A percentile compares a stretch with the other conserved stretches of the same genome.
phyloP scores from a whole-genome alignment of 2,113 vertebrate genomes.

The Gobius niger region DNA sequence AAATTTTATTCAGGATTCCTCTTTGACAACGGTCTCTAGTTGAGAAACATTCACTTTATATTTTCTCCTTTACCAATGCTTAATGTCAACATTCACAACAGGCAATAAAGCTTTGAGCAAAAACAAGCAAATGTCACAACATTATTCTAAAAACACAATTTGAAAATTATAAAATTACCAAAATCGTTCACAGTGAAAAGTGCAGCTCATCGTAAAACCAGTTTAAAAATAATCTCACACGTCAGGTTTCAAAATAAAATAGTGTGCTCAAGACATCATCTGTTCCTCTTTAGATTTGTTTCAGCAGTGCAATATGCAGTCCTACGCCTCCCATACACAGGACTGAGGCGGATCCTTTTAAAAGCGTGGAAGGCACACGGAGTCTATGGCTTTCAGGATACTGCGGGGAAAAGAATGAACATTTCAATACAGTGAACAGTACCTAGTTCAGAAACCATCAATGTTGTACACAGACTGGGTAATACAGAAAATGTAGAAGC shows the following conservation, averaged over 20 bases:
- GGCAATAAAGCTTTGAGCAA: conserved; percentile 27
- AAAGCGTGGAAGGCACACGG: conserved; percentile 50
- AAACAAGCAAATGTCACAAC: conserved; percentile 8
- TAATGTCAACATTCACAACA: conserved; percentile 26
- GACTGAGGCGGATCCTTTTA: conserved; percentile 22
- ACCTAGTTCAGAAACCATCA: too few relatives aligned
- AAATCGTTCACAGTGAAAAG: conserved; percentile 38
- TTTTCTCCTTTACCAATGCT: not conserved
- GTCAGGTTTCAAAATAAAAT: conserved; percentile 17
- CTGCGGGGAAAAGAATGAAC: conserved; percentile 40
- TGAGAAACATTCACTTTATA: conserved; percentile 31
- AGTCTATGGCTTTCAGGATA: conserved; percentile 71
- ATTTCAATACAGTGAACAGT: not conserved
- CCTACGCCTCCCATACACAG: not conserved
- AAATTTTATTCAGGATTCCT: conserved; percentile 47
- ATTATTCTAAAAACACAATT: not conserved
- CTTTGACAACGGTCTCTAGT: conserved; percentile 15
- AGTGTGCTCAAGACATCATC: conserved; percentile 41
- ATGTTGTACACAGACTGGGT: too few relatives aligned
- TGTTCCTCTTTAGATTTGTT: conserved; percentile 27
- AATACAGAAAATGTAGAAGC: too few relatives aligned
- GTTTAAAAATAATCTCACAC: conserved; percentile 32
- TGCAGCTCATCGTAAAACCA: conserved; percentile 55
- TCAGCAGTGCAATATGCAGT: conserved; percentile 57
- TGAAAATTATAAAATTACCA: conserved; percentile 33